Percentiles rank a stretch among this genome's conserved stretches.
These are phyloP conservation scores for Cheilosia impressa DNA, from an alignment of 2,888 invertebrate genomes.

Conservation along the genomic window DNA sequence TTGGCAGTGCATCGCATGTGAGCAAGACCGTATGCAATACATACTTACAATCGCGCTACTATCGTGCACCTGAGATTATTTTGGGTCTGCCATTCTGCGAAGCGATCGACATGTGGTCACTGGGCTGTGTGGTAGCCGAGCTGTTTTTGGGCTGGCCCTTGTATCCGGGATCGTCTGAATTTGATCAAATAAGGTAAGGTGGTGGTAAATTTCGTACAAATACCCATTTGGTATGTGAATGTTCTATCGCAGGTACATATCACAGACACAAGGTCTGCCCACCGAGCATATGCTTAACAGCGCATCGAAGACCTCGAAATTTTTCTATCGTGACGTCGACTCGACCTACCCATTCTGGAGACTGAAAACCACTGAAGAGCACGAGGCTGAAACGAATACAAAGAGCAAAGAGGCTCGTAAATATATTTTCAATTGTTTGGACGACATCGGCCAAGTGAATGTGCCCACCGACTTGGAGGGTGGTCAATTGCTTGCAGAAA, in stretches of 20 bases:
- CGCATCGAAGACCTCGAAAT: slow-evolving; percentile 99
- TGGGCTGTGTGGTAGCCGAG: slow-evolving; percentile 99
- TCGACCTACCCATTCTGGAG: slow-evolving; percentile 95
- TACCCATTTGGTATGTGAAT: not conserved
- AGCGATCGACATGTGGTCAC: slow-evolving; percentile 99
- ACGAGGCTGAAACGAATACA: slow-evolving; percentile 98
- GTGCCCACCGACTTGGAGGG: slow-evolving; percentile 99
- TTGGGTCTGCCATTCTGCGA: slow-evolving; percentile 99
- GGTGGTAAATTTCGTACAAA: not conserved
- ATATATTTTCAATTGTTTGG: slow-evolving; percentile 99
- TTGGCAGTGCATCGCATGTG: slow-evolving; percentile 99
- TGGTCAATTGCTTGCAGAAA: slow-evolving; percentile 97
- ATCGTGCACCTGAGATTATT: slow-evolving; percentile 98
- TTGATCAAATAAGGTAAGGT: slow-evolving; percentile 95
- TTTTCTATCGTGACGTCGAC: slow-evolving; percentile 98
- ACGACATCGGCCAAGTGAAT: slow-evolving; percentile 98
- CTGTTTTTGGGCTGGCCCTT: slow-evolving; percentile 99
- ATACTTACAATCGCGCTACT: slow-evolving; percentile 99
- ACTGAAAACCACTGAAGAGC: slow-evolving; percentile 98
- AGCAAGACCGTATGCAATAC: slow-evolving; percentile 99
- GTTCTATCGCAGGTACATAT: slow-evolving; percentile 88
- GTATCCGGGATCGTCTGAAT: slow-evolving; percentile 99
- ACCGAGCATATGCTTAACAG: slow-evolving; percentile 98
- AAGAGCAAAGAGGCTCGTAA: slow-evolving; percentile 99
- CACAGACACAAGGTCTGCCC: slow-evolving; percentile 98